A percentile compares a stretch with the other conserved stretches of the same genome.
phyloP scores from a whole-genome alignment of 2,797 vertebrate species.

The Scolopax bukidnonensis region DNA sequence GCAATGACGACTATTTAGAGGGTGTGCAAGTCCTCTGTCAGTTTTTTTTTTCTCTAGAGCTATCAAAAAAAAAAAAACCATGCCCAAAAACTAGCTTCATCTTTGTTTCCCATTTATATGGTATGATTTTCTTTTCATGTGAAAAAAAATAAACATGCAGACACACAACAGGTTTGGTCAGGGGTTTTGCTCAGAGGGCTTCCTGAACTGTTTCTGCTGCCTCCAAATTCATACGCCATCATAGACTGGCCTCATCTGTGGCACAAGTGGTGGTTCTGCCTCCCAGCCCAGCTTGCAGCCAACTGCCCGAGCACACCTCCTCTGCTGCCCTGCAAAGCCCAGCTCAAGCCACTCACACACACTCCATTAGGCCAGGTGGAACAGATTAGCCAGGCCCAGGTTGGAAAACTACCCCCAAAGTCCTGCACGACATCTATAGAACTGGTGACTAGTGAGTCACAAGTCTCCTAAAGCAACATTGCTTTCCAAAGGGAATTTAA shows the following conservation, averaged over 20 bases:
- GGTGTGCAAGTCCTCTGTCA: background rate
- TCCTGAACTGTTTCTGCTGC: background rate
- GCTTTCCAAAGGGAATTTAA: background rate
- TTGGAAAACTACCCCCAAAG: background rate
- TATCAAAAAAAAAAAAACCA: background rate
- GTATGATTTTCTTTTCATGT: background rate
- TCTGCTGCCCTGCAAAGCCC: background rate
- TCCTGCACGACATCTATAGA: background rate
- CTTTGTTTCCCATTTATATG: background rate
- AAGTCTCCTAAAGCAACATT: background rate
- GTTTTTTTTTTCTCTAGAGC: background rate
- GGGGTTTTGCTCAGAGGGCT: background rate
- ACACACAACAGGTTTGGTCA: background rate
- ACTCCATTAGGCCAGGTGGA: background rate
- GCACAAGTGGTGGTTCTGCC: background rate
- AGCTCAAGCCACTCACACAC: background rate
- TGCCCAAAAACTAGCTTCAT: background rate
- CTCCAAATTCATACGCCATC: background rate
- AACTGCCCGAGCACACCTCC: rapidly evolving
- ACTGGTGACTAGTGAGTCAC: background rate
- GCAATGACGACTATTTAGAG: background rate
- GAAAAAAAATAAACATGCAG: background rate
- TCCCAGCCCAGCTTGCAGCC: rapidly evolving
- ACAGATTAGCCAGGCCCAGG: background rate
- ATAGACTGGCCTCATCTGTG: background rate